Percentiles rank a stretch among this genome's conserved stretches.
phyloP scores from a whole-genome alignment of 2,113 vertebrate species.

The Sarotherodon lohbergeri region DNA sequence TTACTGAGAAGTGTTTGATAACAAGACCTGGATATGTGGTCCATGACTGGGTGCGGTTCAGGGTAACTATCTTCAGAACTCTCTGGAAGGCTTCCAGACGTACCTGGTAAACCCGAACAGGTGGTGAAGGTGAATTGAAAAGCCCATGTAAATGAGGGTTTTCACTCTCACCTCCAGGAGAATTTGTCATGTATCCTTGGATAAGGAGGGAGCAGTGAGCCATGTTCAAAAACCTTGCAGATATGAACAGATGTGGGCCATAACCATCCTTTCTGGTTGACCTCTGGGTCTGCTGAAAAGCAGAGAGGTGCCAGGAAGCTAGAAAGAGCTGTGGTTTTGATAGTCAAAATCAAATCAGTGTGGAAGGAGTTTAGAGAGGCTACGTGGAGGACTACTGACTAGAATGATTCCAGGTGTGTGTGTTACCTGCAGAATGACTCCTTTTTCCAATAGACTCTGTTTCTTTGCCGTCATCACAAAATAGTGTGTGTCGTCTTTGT shows the following conservation, averaged over 20 bases:
- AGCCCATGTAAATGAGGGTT: neutral
- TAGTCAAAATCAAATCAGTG: neutral
- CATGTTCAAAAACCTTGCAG: neutral
- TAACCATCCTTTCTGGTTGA: neutral
- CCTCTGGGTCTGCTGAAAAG: neutral
- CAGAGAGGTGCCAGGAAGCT: neutral
- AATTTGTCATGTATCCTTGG: neutral
- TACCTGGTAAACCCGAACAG: neutral
- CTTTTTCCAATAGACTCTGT: conserved; percentile 91
- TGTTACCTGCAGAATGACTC: conserved; percentile 81
- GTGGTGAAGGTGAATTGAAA: neutral
- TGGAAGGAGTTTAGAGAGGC: neutral
- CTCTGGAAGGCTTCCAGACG: neutral
- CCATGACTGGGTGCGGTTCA: neutral
- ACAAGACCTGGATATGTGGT: neutral
- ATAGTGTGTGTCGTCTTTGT: conserved; percentile 97
- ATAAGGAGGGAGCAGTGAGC: neutral
- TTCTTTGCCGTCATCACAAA: conserved; percentile 99
- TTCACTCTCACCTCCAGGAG: neutral
- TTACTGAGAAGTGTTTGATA: neutral
- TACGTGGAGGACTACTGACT: neutral
- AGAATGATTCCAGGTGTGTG: neutral
- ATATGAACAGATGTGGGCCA: neutral
- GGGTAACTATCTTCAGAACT: neutral
- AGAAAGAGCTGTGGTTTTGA: neutral